Base-by-base conservation (phyloP, 2,888 invertebrate genomes). In the Crocallis elinguaria region DNA sequence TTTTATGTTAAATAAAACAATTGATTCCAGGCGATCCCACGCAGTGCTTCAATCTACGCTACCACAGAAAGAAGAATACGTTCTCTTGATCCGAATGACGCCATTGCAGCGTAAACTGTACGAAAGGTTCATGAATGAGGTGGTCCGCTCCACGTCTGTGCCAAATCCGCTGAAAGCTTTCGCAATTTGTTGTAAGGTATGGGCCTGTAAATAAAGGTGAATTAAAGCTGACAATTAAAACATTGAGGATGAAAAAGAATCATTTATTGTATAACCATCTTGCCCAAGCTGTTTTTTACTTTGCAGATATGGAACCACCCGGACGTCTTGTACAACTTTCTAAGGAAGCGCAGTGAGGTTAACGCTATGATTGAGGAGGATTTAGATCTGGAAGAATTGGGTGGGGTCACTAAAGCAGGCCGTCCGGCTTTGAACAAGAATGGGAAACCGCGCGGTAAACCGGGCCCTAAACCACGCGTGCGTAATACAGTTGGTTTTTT, bases 151-250 rank as follows among this genome's bases (percentile, higher is more conserved):
- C 12, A 96, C 97, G 42, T 94, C 95, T 9, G 96, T 97, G 48
- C 97, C 97, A 19, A 99, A 99, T 92, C 99, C 99, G 0, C 91
- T 99, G 49, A 98, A 98, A 86, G 98, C 99, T 1, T 99, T 99
- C 84, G 98, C 99, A 13, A 98, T 99, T 50, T 99, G 99, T 80
- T 99, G 98, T 79, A 99, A 99, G 93, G 95, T 95, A 79, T 69
- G 51, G 30, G 27, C 6, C 27, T 46, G 6, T n/a, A 19, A 19
- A 19, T 19, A 6, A 4, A 6, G 19, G 19, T 3, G 3, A 4
- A 19, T 19, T 1, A 8, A 23, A 23, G 23, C 23, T 23, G 4
- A 19, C 19, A 4, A 19, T 5, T 19, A 19, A 19, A n/a, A n/a
- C n/a, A n/a, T n/a, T n/a, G n/a, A n/a, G n/a, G 5, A 19, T 19